Evolutionary conservation across 2,113 vertebrate species (phyloP).

Genomic region (Anarhynchus alexandrinus): DNA sequence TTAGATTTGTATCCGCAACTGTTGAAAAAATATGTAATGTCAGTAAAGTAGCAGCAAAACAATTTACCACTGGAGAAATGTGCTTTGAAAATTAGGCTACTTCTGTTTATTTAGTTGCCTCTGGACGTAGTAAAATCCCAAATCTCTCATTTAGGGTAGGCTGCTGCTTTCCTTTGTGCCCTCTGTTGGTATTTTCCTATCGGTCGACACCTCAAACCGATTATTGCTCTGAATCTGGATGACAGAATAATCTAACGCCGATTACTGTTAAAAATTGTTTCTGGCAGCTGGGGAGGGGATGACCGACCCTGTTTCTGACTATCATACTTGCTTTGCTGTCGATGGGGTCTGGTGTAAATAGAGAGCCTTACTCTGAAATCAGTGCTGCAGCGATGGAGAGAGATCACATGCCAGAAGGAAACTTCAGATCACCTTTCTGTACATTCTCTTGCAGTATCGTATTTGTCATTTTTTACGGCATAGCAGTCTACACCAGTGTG

Average conservation of each 20-base stretch:
- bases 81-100: neutral
- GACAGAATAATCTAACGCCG: constrained; percentile 78
- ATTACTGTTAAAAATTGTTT: constrained; percentile 76
- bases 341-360: neutral
- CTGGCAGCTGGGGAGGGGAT: constrained; percentile 54
- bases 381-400: constrained; percentile 10
- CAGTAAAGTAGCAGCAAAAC: neutral
- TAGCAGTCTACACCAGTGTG: rapidly evolving
- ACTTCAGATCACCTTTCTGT: neutral
- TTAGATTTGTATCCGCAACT: neutral
- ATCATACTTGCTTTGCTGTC: constrained; percentile 64
- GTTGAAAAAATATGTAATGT: neutral
- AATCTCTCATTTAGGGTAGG: neutral
- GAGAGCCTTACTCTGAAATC: neutral
- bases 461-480: neutral
- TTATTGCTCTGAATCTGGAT: constrained; percentile 75
- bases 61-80: neutral
- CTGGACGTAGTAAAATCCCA: neutral
- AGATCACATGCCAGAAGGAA: neutral
- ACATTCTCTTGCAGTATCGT: neutral
- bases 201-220: constrained; percentile 70
- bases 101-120: constrained; percentile 6
- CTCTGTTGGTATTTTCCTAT: constrained; percentile 72
- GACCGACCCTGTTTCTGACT: constrained; percentile 60
- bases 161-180: constrained; percentile 41